A percentile compares a stretch with the other conserved stretches of the same genome.
These are phyloP conservation scores for Gnatocerus cornutus DNA, from an alignment of 2,888 invertebrate genomes.

Conservation along the genomic window DNA sequence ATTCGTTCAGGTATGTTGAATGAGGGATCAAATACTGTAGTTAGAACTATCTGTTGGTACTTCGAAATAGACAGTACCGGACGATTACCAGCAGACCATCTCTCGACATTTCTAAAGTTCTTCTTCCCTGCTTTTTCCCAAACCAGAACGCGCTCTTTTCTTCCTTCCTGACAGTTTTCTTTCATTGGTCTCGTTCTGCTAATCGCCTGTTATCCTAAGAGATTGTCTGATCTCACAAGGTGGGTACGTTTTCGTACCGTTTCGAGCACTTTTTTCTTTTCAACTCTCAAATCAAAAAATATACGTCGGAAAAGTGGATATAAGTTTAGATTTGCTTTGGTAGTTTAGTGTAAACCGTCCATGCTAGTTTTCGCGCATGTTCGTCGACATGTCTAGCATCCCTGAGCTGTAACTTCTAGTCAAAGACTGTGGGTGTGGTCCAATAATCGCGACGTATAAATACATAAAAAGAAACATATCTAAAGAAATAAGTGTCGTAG, in stretches of 20 bases:
- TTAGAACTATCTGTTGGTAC: constrained; percentile 56
- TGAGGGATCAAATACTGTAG: constrained; percentile 70
- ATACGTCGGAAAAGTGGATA: constrained; percentile 21
- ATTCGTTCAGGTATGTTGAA: constrained; percentile 70
- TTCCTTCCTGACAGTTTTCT: neutral
- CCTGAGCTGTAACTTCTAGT: constrained; percentile 54
- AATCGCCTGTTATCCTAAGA: constrained; percentile 16
- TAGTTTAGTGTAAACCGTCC: constrained; percentile 66
- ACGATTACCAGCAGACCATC: constrained; percentile 8
- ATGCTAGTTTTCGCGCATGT: constrained; percentile 60
- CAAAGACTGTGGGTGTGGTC: constrained; percentile 70
- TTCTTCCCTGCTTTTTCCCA: neutral
- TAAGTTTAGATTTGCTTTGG: constrained; percentile 53
- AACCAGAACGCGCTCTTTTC: neutral
- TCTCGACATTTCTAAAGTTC: neutral
- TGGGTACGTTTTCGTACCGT: constrained; percentile 51
- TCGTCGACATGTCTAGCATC: constrained; percentile 51
- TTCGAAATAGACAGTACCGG: constrained; percentile 13
- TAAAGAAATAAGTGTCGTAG: constrained; percentile 63
- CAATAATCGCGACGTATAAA: constrained; percentile 63
- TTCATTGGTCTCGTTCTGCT: neutral
- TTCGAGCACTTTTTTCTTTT: constrained; percentile 25
- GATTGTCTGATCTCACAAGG: constrained; percentile 35
- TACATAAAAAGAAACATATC: constrained; percentile 64
- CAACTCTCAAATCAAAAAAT: constrained; percentile 40